Percentiles rank a stretch among this genome's conserved stretches.
These are phyloP conservation scores for Neosilurus mollespiculum DNA, from an alignment of 2,797 vertebrate species.

Conservation along the genomic window DNA sequence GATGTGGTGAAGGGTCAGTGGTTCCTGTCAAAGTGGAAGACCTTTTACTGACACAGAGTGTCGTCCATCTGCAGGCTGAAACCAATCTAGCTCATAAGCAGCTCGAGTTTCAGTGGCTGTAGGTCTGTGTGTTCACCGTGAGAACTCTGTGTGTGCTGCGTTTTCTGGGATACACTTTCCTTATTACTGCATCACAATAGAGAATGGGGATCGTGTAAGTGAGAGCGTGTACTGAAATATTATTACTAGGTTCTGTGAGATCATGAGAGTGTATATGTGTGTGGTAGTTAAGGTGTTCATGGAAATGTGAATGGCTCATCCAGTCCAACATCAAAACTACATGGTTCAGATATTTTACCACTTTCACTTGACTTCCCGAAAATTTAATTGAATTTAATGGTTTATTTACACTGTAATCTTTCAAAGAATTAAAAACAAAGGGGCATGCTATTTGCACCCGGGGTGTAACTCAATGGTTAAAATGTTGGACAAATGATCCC, in stretches of 20 bases:
- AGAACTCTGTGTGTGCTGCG: slow-evolving; percentile 48
- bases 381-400: neutral
- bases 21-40: slow-evolving; percentile 48
- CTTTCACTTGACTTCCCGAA: neutral
- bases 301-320: neutral
- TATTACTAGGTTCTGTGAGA: neutral
- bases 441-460: too few relatives aligned
- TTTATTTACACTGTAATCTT: neutral
- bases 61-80: slow-evolving; percentile 67
- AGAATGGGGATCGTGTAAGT: neutral
- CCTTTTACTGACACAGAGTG: slow-evolving; percentile 55
- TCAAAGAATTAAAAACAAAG: neutral
- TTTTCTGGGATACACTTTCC: slow-evolving; percentile 1
- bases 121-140: slow-evolving; percentile 42
- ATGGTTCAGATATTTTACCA: neutral
- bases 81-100: slow-evolving; percentile 54
- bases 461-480: too few relatives aligned
- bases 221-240: neutral
- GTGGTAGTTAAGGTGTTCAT: neutral
- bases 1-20: slow-evolving; percentile 67
- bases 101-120: slow-evolving; percentile 52
- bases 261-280: neutral
- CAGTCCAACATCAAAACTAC: neutral
- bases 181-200: neutral
- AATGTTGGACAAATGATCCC: too few relatives aligned